Conservation (phyloP, 2,113 vertebrate genomes). For the Platichthys stellatus region DNA sequence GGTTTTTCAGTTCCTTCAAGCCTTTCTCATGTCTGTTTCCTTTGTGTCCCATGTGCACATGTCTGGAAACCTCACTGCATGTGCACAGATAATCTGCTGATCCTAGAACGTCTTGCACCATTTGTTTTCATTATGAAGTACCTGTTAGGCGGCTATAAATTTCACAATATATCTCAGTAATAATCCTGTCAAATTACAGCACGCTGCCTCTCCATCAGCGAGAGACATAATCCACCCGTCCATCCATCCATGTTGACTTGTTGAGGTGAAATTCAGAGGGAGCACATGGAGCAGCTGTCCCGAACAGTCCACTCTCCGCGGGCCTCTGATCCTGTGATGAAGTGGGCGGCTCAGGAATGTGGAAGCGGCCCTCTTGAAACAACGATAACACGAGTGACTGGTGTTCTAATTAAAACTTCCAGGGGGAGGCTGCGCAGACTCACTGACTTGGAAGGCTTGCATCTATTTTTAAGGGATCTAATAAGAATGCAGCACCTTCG, state of each 20-base stretch:
- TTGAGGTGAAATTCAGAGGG: constrained; percentile 23
- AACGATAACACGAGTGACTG: constrained; percentile 76
- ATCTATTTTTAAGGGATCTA: constrained; percentile 78
- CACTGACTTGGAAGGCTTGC: constrained; percentile 66
- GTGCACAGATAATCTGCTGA: background rate
- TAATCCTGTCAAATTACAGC: background rate
- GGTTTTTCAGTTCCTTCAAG: background rate
- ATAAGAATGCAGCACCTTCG: constrained; percentile 71
- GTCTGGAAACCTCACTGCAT: background rate
- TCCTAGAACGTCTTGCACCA: background rate
- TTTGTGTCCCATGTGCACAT: background rate
- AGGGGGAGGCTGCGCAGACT: constrained; percentile 71
- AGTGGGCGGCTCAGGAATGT: constrained; percentile 77
- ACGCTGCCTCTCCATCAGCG: background rate
- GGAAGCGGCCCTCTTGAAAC: constrained; percentile 72
- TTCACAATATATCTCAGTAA: background rate
- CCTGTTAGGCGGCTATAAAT: background rate
- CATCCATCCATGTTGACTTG: constrained; percentile 7
- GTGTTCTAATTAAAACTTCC: constrained; percentile 82
- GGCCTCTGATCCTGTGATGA: constrained; percentile 64
- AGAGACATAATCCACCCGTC: background rate
- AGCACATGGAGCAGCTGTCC: constrained; percentile 14
- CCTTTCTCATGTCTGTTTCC: background rate
- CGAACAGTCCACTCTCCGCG: constrained; percentile 18
- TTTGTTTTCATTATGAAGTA: constrained; percentile 8